Evolutionary conservation across 2,888 invertebrate genomes (phyloP).

Genomic region (Orthosia incerta): DNA sequence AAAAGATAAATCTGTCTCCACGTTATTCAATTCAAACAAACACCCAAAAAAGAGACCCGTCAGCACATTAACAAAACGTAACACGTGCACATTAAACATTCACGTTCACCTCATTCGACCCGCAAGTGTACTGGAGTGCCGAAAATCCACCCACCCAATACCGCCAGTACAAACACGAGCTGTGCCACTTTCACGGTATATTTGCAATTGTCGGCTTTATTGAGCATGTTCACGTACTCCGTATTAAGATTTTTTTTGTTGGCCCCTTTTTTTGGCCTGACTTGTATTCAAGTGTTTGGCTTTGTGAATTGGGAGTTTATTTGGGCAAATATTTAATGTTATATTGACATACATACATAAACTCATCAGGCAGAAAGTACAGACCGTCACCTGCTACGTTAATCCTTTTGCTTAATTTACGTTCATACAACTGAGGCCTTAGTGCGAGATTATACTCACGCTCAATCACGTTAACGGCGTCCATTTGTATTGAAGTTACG

Average conservation of each 20-base stretch:
- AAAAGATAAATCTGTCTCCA: slow-evolving; percentile 23
- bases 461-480: too few relatives aligned
- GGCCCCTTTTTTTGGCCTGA: slow-evolving; percentile 37
- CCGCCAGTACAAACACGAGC: slow-evolving; percentile 51
- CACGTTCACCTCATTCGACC: slow-evolving; percentile 45
- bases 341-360: too few relatives aligned
- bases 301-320: slow-evolving; percentile 31
- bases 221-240: slow-evolving; percentile 46
- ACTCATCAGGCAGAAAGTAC: too few relatives aligned
- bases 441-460: too few relatives aligned
- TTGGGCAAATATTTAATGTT: slow-evolving; percentile 33
- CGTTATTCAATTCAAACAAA: slow-evolving; percentile 27
- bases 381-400: too few relatives aligned
- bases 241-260: slow-evolving; percentile 50
- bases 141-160: slow-evolving; percentile 51
- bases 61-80: slow-evolving; percentile 30
- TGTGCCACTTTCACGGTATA: slow-evolving; percentile 59
- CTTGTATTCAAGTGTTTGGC: slow-evolving; percentile 28
- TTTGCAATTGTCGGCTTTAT: slow-evolving; percentile 58
- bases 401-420: too few relatives aligned
- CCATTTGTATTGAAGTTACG: too few relatives aligned
- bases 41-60: slow-evolving; percentile 18
- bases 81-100: slow-evolving; percentile 51
- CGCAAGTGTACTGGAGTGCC: slow-evolving; percentile 52
- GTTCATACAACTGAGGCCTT: too few relatives aligned